Conservation (phyloP, 2,113 vertebrate species). For the Psophia crepitans region DNA sequence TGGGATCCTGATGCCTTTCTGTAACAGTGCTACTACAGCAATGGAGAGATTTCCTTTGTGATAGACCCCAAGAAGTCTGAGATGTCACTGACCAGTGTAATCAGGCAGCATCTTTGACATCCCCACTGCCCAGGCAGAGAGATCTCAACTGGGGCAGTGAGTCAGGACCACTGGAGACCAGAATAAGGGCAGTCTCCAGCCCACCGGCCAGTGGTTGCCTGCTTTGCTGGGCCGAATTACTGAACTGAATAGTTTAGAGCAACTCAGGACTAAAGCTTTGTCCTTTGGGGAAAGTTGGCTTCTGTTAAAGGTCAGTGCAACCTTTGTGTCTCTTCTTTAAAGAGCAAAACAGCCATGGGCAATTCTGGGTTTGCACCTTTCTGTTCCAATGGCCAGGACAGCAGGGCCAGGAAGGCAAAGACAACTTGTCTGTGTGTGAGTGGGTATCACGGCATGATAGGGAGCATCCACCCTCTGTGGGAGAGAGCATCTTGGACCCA, state of each 20-base stretch:
- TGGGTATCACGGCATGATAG: background rate
- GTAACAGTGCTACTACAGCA: background rate
- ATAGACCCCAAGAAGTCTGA: background rate
- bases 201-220: background rate
- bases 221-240: background rate
- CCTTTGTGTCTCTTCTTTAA: background rate
- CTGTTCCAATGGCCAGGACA: background rate
- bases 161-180: background rate
- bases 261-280: background rate
- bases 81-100: background rate
- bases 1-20: background rate
- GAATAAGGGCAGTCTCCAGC: background rate
- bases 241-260: background rate
- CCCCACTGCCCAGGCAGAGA: background rate
- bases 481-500: background rate
- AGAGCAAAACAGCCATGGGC: background rate
- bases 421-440: rapidly evolving
- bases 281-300: background rate
- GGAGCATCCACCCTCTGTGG: background rate
- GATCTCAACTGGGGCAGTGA: background rate
- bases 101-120: background rate
- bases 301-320: background rate
- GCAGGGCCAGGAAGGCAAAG: background rate
- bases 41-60: background rate
- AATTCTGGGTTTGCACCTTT: background rate